These are phyloP conservation scores for Trichomycterus rosablanca DNA, from an alignment of 2,113 vertebrate genomes.

Conservation along the genomic window DNA sequence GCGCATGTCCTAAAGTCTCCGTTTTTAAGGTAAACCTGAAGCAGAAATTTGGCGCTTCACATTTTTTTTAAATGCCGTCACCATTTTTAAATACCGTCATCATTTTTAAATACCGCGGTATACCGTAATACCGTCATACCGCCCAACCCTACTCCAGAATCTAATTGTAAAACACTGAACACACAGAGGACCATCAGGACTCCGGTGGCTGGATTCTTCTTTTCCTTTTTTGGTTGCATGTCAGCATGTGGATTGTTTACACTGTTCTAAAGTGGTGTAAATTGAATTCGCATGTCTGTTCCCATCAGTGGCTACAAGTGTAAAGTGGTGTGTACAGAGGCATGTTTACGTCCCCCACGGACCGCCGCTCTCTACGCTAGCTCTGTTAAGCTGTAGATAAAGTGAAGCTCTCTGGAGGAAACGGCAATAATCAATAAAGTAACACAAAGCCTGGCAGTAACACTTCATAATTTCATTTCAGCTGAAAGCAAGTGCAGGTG, in stretches of 20 bases:
- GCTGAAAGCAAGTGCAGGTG: conserved; percentile 68
- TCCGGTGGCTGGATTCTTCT: conserved; percentile 55
- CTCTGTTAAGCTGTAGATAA: conserved; percentile 56
- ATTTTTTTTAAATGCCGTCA: too few relatives aligned
- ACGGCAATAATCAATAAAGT: conserved; percentile 81
- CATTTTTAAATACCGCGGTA: too few relatives aligned
- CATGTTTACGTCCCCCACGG: conserved; percentile 56
- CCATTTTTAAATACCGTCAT: too few relatives aligned
- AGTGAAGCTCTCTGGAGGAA: conserved; percentile 53
- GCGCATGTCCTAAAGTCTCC: too few relatives aligned
- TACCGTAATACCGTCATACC: too few relatives aligned
- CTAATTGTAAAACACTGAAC: conserved; percentile 56
- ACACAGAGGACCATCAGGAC: conserved; percentile 39
- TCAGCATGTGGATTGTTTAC: conserved; percentile 57
- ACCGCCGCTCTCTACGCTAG: conserved; percentile 51
- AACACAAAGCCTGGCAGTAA: conserved; percentile 70
- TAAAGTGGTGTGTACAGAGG: conserved; percentile 68
- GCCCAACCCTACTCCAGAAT: conserved; percentile 21
- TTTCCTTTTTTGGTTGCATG: conserved; percentile 27
- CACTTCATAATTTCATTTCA: conserved; percentile 75
- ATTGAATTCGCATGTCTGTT: conserved; percentile 67
- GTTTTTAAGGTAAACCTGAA: too few relatives aligned
- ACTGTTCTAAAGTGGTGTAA: conserved; percentile 71
- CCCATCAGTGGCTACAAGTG: conserved; percentile 63
- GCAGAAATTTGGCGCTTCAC: too few relatives aligned